These are phyloP conservation scores for Callyntrura sp. DNA, from an alignment of 2,888 invertebrate genomes.

Conservation along the genomic window DNA sequence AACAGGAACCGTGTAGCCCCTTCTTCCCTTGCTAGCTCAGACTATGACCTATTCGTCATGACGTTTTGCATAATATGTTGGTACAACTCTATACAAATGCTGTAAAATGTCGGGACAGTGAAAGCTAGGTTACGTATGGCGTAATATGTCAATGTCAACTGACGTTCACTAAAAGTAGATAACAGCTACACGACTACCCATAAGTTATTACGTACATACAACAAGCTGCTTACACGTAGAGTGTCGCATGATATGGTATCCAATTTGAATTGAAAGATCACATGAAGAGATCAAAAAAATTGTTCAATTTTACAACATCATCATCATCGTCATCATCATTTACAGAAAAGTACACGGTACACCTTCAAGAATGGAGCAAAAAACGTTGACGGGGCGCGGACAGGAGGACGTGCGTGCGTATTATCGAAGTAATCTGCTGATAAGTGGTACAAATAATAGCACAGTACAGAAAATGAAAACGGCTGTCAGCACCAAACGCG, in stretches of 20 bases:
- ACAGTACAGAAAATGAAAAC: conserved; percentile 80
- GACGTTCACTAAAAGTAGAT: conserved; percentile 22
- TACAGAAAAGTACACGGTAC: too few species aligned
- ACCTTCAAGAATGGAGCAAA: not conserved
- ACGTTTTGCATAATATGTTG: conserved; percentile 1
- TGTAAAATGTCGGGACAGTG: conserved; percentile 14
- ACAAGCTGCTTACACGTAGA: conserved; percentile 5
- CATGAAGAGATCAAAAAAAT: conserved; percentile 37
- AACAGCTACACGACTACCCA: conserved; percentile 44
- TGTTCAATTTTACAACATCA: conserved; percentile 33
- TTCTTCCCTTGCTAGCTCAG: not conserved
- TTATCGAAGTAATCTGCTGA: conserved; percentile 78
- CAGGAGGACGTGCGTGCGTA: conserved; percentile 28
- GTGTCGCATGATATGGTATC: conserved; percentile 42
- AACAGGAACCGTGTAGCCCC: conserved; percentile 11
- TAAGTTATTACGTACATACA: not conserved
- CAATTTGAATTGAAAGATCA: conserved; percentile 56
- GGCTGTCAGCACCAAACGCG: conserved; percentile 80
- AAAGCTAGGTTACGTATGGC: conserved; percentile 2
- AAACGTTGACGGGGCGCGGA: not conserved
- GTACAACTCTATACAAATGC: too few species aligned
- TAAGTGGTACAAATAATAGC: conserved; percentile 78
- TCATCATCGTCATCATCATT: too few species aligned
- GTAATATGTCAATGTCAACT: conserved; percentile 51
- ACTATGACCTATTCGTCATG: not conserved